Evolutionary conservation across 2,797 vertebrate genomes (phyloP).

Genomic region (Rhinatrema bivittatum): DNA sequence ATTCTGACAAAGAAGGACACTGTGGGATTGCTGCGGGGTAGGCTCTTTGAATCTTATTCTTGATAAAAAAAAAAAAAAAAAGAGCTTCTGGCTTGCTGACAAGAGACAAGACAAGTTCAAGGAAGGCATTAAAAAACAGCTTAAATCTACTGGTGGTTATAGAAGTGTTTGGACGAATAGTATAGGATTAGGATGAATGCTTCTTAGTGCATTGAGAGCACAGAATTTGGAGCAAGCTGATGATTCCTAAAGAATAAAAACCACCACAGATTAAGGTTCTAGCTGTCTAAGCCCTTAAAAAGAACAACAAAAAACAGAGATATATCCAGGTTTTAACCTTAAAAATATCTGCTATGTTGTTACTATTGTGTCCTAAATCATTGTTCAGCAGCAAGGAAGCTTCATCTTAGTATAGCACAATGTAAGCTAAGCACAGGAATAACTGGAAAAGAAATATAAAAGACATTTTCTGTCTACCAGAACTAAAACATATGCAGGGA

Average conservation of each 20-base stretch:
- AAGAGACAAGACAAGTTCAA: constrained; percentile 62
- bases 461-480: no score
- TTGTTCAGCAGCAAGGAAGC: no score
- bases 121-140: constrained; percentile 57
- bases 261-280: constrained; percentile 2
- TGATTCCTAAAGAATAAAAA: constrained; percentile 8
- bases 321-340: not conserved
- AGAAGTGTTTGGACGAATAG: constrained; percentile 50
- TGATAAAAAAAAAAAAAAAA: constrained; percentile 37
- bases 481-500: no score
- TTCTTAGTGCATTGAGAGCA: constrained; percentile 25
- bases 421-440: no score
- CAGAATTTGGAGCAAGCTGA: constrained; percentile 25
- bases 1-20: constrained; percentile 66
- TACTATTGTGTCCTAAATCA: no score
- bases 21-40: constrained; percentile 68
- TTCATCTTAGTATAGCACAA: no score
- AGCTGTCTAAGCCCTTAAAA: no score
- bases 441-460: no score
- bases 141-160: constrained; percentile 50
- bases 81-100: constrained; percentile 60
- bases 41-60: constrained; percentile 63
- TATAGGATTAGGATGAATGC: constrained; percentile 48
- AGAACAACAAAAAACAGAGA: not conserved
- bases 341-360: no score